phyloP scores from a whole-genome alignment of 2,113 vertebrate species.

The Bombycilla garrulus region DNA sequence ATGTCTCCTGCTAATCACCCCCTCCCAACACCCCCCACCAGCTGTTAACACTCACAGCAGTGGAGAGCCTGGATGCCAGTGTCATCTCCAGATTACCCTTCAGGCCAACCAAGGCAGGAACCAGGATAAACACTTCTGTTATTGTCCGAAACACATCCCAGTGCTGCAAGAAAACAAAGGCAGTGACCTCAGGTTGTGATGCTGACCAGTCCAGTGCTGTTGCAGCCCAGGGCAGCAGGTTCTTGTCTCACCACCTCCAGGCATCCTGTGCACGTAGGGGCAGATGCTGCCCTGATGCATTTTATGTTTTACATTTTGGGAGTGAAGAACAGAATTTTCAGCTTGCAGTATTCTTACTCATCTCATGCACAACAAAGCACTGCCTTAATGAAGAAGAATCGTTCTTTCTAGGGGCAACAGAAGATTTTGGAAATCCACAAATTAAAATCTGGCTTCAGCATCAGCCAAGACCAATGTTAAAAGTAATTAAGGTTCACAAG shows the following conservation, averaged over 20 bases:
- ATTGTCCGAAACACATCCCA: slow-evolving; percentile 89
- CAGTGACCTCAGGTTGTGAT: not conserved
- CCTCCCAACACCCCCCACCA: not conserved
- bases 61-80: slow-evolving; percentile 91
- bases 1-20: not conserved
- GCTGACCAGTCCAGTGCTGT: not conserved
- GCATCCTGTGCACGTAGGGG: not conserved
- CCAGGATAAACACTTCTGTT: slow-evolving; percentile 87
- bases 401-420: not conserved
- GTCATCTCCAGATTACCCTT: slow-evolving; percentile 98
- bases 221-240: not conserved
- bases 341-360: not conserved
- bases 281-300: not conserved
- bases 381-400: not conserved
- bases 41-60: slow-evolving; percentile 80
- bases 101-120: slow-evolving; percentile 91
- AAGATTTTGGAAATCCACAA: not conserved
- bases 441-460: not conserved
- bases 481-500: not conserved
- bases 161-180: slow-evolving; percentile 74
- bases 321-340: not conserved
- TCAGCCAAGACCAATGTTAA: not conserved
- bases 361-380: not conserved
- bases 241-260: not conserved
- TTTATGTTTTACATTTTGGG: not conserved